Evolutionary conservation across 2,113 vertebrate species (phyloP).

Genomic region (Gorsachius goisagi): DNA sequence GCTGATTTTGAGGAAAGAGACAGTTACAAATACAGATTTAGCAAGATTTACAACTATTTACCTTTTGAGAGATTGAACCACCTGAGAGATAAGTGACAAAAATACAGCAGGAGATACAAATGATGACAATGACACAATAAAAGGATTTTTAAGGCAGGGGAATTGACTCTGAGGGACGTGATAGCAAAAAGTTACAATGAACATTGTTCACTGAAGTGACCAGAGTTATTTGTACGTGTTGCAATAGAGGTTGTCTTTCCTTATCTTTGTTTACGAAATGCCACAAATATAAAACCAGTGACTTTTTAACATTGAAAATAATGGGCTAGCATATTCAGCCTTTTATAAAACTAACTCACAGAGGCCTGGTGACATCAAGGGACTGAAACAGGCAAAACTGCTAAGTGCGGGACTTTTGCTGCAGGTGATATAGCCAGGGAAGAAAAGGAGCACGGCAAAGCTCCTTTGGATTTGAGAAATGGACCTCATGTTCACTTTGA

Average conservation of each 20-base stretch:
- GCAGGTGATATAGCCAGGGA: neutral
- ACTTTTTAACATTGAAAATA: neutral
- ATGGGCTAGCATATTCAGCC: neutral
- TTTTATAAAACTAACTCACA: neutral
- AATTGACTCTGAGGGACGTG: neutral
- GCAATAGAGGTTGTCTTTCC: neutral
- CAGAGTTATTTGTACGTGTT: neutral
- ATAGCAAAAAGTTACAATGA: neutral
- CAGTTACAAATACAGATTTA: neutral
- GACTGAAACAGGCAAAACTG: neutral
- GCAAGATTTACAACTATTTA: neutral
- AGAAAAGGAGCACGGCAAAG: neutral
- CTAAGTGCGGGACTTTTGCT: neutral
- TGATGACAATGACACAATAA: neutral
- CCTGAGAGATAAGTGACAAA: neutral
- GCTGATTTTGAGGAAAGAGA: neutral
- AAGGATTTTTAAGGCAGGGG: neutral
- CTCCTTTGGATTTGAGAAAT: neutral
- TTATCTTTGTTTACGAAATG: neutral
- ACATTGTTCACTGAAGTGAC: neutral
- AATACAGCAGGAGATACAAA: neutral
- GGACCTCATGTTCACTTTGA: conserved; percentile 31
- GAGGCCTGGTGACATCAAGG: neutral
- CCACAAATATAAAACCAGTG: neutral
- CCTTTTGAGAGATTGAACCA: neutral